Conservation (phyloP, 2,113 vertebrate genomes). For the Panthera tigris region DNA sequence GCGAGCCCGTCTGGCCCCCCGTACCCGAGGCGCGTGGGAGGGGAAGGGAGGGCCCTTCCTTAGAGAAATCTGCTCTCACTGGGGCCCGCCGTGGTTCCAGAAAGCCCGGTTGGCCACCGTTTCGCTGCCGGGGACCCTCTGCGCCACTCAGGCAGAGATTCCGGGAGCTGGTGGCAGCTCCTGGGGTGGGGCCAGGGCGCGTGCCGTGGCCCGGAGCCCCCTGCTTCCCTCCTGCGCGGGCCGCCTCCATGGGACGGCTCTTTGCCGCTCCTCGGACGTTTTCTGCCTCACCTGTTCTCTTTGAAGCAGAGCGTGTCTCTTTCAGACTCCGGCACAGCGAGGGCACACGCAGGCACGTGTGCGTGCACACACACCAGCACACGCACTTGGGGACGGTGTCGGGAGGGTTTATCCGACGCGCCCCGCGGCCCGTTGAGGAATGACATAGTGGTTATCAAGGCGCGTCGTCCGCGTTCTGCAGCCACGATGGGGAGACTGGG, state of each 20-base stretch:
- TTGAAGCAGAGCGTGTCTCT: background rate
- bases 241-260: fast-evolving
- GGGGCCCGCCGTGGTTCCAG: fast-evolving
- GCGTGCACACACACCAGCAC: fast-evolving
- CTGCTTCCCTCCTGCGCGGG: fast-evolving
- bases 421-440: fast-evolving
- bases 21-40: fast-evolving
- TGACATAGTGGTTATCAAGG: fast-evolving
- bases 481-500: fast-evolving
- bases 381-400: background rate
- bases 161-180: fast-evolving
- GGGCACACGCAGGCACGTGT: background rate
- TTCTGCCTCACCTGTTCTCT: background rate
- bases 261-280: fast-evolving
- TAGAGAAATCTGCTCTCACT: fast-evolving
- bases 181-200: fast-evolving
- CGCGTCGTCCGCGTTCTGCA: fast-evolving
- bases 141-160: fast-evolving
- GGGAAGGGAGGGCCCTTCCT: fast-evolving
- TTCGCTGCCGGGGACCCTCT: fast-evolving
- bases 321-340: background rate
- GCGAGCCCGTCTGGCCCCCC: fast-evolving
- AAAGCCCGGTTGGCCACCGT: no score
- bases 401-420: fast-evolving
- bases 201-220: fast-evolving